These are phyloP conservation scores for Rhegmatorhina hoffmannsi DNA, from an alignment of 2,113 vertebrate species.

Conservation along the genomic window DNA sequence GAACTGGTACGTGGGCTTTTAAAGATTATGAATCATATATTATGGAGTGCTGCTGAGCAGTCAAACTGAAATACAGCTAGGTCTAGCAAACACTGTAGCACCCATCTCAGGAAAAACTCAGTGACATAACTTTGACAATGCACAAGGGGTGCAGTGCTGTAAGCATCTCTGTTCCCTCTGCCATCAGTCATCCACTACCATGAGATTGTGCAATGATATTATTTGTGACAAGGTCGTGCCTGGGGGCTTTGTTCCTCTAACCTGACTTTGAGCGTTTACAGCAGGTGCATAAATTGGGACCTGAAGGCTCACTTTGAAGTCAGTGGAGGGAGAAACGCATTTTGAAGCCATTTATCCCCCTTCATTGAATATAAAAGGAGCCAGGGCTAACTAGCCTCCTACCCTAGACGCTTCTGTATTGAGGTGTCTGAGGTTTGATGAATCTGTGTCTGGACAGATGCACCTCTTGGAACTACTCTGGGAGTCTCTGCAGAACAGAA, in stretches of 20 bases:
- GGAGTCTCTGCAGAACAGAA: background rate
- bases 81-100: background rate
- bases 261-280: background rate
- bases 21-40: background rate
- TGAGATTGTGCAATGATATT: background rate
- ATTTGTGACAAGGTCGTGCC: background rate
- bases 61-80: background rate
- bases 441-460: background rate
- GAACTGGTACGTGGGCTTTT: background rate
- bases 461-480: background rate
- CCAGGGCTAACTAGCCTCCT: background rate
- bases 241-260: slow-evolving; percentile 11
- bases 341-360: slow-evolving; percentile 13
- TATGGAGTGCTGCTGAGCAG: background rate
- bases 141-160: background rate
- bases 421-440: background rate
- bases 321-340: background rate
- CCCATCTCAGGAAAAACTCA: background rate
- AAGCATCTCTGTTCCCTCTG: background rate
- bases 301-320: slow-evolving; percentile 43
- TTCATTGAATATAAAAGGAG: slow-evolving; percentile 38
- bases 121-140: accelerated
- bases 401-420: background rate
- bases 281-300: slow-evolving; percentile 8
- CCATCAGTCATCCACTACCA: background rate